Evolutionary conservation across 2,113 vertebrate genomes (phyloP).

Genomic region (Callocephalon fimbriatum): DNA sequence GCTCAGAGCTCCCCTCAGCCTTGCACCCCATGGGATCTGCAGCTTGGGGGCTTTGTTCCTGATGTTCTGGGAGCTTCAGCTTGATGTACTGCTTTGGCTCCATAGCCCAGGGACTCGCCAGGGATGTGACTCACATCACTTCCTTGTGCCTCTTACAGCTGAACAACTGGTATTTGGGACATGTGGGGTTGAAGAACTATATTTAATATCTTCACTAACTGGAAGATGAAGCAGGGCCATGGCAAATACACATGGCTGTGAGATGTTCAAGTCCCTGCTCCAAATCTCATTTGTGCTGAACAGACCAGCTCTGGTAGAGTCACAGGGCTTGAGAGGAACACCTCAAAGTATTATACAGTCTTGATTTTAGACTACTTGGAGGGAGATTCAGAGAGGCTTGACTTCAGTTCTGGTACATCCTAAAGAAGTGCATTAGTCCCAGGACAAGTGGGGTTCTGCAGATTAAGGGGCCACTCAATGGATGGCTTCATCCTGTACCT

Average conservation of each 20-base stretch:
- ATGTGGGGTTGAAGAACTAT: not conserved
- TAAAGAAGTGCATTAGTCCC: not conserved
- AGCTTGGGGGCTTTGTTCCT: not conserved
- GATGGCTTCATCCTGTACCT: not conserved
- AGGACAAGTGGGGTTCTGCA: not conserved
- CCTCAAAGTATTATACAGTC: not conserved
- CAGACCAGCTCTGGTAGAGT: not conserved
- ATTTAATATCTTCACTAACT: not conserved
- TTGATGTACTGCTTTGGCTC: fast-evolving
- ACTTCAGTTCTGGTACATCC: not conserved
- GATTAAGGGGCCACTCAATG: not conserved
- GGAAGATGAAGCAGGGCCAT: not conserved
- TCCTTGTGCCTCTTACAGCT: not conserved
- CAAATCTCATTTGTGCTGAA: not conserved
- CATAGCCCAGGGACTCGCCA: not conserved
- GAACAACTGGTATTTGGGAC: not conserved
- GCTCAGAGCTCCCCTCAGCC: not conserved
- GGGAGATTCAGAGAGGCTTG: not conserved
- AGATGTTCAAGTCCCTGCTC: not conserved
- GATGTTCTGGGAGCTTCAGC: not conserved
- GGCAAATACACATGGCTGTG: not conserved
- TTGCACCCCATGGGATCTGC: not conserved
- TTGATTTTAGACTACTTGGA: not conserved
- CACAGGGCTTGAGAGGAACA: not conserved
- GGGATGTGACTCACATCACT: not conserved